phyloP scores from a whole-genome alignment of 2,888 invertebrate species.

The Antheraea assamensis region DNA sequence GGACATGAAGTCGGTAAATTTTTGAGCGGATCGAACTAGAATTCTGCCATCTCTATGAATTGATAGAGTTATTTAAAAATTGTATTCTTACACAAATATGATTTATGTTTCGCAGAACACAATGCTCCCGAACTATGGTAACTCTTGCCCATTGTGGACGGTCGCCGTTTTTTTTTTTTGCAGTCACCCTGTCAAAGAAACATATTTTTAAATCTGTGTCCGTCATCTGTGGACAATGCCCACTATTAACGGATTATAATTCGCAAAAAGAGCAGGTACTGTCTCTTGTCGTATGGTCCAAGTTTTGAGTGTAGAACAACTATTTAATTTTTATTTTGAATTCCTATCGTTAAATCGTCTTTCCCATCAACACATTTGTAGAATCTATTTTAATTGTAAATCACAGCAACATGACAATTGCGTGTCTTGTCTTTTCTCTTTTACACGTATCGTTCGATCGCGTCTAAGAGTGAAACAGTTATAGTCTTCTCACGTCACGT shows the following conservation, averaged over 20 bases:
- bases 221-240: conserved; percentile 77
- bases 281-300: conserved; percentile 34
- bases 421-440: background rate
- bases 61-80: conserved; percentile 50
- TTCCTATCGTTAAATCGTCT: background rate
- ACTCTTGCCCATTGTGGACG: conserved; percentile 70
- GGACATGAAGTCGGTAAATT: background rate
- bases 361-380: background rate
- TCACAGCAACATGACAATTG: background rate
- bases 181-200: conserved; percentile 49
- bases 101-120: conserved; percentile 64
- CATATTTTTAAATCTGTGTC: conserved; percentile 58
- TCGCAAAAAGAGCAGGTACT: conserved; percentile 78
- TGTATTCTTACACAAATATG: conserved; percentile 63
- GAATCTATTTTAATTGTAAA: background rate
- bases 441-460: background rate
- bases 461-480: background rate
- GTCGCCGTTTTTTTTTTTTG: conserved; percentile 42
- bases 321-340: background rate
- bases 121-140: conserved; percentile 35
- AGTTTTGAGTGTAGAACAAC: conserved; percentile 34
- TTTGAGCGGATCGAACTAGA: background rate
- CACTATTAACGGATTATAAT: conserved; percentile 79
- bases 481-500: too few species aligned
- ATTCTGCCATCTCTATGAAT: conserved; percentile 20